A percentile compares a stretch with the other conserved stretches of the same genome.
These are phyloP conservation scores for Eutrigla gurnardus DNA, from an alignment of 2,797 vertebrate species.

Conservation along the genomic window DNA sequence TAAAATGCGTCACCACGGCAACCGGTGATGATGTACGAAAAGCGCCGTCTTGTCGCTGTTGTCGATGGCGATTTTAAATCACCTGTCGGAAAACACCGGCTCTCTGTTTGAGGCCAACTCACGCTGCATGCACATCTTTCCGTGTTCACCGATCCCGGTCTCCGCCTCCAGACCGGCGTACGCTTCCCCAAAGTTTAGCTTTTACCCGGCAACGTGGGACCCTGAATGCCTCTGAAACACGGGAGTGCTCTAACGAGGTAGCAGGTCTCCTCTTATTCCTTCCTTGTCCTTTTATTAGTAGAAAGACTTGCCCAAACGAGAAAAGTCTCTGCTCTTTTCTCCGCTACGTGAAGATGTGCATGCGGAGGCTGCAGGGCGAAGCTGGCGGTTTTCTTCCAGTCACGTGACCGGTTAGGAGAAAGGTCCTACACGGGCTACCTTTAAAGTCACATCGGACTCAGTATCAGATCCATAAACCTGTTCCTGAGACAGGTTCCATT, in stretches of 20 bases:
- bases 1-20: constrained; percentile 52
- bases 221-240: not conserved
- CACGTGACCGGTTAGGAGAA: constrained; percentile 65
- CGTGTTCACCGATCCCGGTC: no score
- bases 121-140: not conserved
- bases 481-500: constrained; percentile 85
- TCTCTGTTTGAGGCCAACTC: not conserved
- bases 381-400: constrained; percentile 1
- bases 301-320: not conserved
- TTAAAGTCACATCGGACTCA: constrained; percentile 95
- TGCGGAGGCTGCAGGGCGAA: not conserved
- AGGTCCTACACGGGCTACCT: constrained; percentile 61
- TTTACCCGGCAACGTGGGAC: not conserved
- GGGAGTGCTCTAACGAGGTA: not conserved
- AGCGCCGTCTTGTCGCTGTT: no score
- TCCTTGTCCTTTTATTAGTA: not conserved
- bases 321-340: not conserved
- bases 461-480: constrained; percentile 91
- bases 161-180: no score
- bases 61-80: not conserved
- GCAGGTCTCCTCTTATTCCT: not conserved
- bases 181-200: no score
- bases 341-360: constrained; percentile 9
- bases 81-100: not conserved
- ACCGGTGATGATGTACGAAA: no score